Percentiles rank a stretch among this genome's conserved stretches.
Evolutionary conservation across 2,113 vertebrate genomes (phyloP).

Genomic region (Vidua macroura): DNA sequence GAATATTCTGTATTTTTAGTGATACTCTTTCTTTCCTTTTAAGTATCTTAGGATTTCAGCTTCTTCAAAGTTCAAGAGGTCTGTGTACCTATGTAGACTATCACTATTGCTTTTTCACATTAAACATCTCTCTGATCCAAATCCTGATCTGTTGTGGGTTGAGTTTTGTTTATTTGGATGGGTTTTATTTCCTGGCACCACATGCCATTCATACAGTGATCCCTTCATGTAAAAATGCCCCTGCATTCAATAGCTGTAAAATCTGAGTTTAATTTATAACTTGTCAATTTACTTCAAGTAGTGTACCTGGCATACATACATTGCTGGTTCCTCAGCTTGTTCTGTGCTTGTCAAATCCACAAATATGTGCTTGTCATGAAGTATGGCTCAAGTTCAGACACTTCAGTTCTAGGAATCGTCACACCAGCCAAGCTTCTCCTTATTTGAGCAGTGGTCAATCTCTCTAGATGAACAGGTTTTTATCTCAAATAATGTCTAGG

Average conservation of each 20-base stretch:
- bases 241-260: not conserved
- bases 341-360: not conserved
- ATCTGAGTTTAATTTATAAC: not conserved
- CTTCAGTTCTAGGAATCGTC: not conserved
- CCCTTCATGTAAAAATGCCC: not conserved
- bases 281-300: not conserved
- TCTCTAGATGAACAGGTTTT: not conserved
- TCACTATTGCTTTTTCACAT: not conserved
- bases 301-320: not conserved
- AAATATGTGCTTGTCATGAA: not conserved
- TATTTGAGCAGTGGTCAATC: not conserved
- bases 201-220: not conserved
- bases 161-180: not conserved
- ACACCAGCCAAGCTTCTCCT: not conserved
- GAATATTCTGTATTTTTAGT: not conserved
- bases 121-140: not conserved
- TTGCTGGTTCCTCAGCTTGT: not conserved
- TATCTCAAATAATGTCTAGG: not conserved
- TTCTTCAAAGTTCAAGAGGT: not conserved
- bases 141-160: not conserved
- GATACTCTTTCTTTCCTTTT: not conserved
- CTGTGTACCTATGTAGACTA: not conserved
- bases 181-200: not conserved
- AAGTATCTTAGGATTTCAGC: not conserved
- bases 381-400: not conserved